Evolutionary conservation across 2,113 vertebrate genomes (phyloP).

Genomic region (Channa maculata): DNA sequence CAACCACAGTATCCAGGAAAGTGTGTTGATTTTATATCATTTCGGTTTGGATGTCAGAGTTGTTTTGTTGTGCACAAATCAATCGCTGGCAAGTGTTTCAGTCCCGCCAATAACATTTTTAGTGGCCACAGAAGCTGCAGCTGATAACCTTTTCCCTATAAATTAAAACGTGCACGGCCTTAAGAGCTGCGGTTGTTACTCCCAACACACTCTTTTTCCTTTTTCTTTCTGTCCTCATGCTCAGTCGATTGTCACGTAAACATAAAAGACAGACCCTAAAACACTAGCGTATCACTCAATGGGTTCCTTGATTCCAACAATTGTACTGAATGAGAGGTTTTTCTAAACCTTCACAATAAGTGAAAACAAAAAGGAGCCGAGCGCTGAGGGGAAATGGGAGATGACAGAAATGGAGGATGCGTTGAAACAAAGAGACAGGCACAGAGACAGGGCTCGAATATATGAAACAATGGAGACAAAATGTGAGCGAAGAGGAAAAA

Average conservation of each 20-base stretch:
- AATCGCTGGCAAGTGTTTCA: too few species aligned
- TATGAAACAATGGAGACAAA: conserved; percentile 13
- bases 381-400: background rate
- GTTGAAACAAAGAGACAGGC: background rate
- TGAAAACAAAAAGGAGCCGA: background rate
- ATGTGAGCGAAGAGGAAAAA: background rate
- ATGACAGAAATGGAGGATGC: conserved; percentile 12
- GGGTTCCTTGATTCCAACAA: background rate
- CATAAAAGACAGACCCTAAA: background rate
- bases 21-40: too few species aligned
- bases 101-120: too few species aligned
- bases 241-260: background rate
- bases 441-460: background rate
- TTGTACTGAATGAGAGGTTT: background rate
- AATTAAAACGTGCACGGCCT: too few species aligned
- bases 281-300: background rate
- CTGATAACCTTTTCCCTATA: too few species aligned
- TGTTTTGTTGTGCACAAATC: too few species aligned
- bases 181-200: too few species aligned
- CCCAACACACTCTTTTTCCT: too few species aligned
- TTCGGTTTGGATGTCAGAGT: too few species aligned
- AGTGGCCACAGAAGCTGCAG: too few species aligned
- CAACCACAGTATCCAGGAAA: too few species aligned
- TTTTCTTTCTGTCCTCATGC: too few species aligned
- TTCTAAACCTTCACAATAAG: background rate